phyloP scores from a whole-genome alignment of 2,113 vertebrate species.

The Hippocampus barbouri region DNA sequence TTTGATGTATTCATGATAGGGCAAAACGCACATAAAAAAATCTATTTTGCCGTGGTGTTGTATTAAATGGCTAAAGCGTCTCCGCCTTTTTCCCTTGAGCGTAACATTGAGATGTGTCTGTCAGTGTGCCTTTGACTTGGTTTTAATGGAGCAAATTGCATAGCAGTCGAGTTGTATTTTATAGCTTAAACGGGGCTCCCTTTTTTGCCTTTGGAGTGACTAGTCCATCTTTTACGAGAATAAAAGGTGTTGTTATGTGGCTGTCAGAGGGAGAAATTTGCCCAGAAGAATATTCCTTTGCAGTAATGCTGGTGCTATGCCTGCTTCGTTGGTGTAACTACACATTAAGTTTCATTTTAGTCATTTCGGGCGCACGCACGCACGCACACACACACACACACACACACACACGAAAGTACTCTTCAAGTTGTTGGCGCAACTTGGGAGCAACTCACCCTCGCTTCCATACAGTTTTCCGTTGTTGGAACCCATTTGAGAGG shows the following conservation, averaged over 20 bases:
- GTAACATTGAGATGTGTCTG: too few relatives aligned
- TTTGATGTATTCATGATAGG: too few relatives aligned
- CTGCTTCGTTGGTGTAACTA: not conserved
- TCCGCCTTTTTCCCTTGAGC: too few relatives aligned
- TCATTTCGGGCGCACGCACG: not conserved
- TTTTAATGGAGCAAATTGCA: too few relatives aligned
- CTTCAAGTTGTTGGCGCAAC: not conserved
- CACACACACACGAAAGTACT: not conserved
- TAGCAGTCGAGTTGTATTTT: not conserved
- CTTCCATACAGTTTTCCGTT: slow-evolving; percentile 97
- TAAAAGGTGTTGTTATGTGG: not conserved
- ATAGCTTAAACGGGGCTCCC: too few relatives aligned
- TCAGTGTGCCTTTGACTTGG: too few relatives aligned
- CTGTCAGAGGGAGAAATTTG: not conserved
- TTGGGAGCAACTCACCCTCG: slow-evolving; percentile 81
- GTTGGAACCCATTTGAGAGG: slow-evolving; percentile 92
- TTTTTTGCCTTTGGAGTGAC: too few relatives aligned
- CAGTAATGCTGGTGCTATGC: not conserved
- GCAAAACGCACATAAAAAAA: too few relatives aligned
- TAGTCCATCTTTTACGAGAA: not conserved
- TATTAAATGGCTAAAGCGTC: too few relatives aligned
- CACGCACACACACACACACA: too few relatives aligned
- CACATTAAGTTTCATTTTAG: not conserved
- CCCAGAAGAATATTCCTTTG: too few relatives aligned
- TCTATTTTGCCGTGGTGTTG: too few relatives aligned